A percentile compares a stretch with the other conserved stretches of the same genome.
Evolutionary conservation across 2,888 invertebrate species (phyloP).

Genomic region (Hirtodrosophila confusa): DNA sequence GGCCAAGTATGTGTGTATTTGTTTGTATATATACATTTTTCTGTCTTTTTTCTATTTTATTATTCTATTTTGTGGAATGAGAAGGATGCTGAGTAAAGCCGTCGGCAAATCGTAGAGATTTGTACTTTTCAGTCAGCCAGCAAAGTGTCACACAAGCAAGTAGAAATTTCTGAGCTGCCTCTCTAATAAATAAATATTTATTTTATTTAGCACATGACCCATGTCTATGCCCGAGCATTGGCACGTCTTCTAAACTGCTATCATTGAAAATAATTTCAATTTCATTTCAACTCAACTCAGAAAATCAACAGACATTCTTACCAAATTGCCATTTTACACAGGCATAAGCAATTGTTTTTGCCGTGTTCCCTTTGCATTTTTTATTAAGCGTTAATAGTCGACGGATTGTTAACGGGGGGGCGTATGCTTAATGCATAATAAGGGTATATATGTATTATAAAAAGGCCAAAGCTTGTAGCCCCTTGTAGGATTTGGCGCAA

Average conservation of each 20-base stretch:
- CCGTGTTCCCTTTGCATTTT: conserved; percentile 12
- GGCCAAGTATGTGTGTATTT: conserved; percentile 14
- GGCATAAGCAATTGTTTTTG: conserved; percentile 23
- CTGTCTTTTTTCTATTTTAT: conserved; percentile 21
- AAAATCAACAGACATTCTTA: conserved; percentile 56
- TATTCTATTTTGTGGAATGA: conserved; percentile 49
- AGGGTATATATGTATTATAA: neutral
- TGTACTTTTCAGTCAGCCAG: conserved; percentile 20
- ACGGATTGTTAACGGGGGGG: conserved; percentile 12
- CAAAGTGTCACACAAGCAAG: conserved; percentile 15
- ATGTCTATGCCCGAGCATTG: conserved; percentile 28
- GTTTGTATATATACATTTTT: conserved; percentile 7
- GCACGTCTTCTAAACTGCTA: conserved; percentile 60
- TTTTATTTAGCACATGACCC: conserved; percentile 49
- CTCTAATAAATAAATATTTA: conserved; percentile 59
- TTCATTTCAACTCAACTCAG: conserved; percentile 40
- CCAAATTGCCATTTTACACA: conserved; percentile 36
- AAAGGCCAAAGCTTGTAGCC: conserved; percentile 1
- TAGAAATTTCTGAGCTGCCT: conserved; percentile 4
- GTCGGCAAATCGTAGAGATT: conserved; percentile 35
- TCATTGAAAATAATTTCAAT: conserved; percentile 72
- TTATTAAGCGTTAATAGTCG: conserved; percentile 38
- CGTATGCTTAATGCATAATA: conserved; percentile 40
- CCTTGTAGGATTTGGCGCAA: conserved; percentile 6
- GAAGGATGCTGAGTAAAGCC: conserved; percentile 18